Evolutionary conservation across 2,888 invertebrate species (phyloP).

Genomic region (Asteroscopus sphinx): DNA sequence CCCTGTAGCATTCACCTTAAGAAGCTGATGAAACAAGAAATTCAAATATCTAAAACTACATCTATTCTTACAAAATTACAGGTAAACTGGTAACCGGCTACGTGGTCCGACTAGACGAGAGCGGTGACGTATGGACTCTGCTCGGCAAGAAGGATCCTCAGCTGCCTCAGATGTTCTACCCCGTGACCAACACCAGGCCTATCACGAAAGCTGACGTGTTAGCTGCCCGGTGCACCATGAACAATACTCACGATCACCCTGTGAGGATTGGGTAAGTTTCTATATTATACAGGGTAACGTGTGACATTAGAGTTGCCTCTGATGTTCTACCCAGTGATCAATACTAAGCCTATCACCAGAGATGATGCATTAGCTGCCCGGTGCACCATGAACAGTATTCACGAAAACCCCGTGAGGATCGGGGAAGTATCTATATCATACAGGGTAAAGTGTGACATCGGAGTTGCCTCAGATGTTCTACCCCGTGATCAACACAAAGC

Average conservation of each 20-base stretch:
- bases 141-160: conserved; percentile 96
- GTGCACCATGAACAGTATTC: conserved; percentile 96
- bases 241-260: conserved; percentile 91
- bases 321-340: conserved; percentile 97
- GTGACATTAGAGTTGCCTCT: conserved; percentile 97
- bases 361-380: conserved; percentile 96
- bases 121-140: conserved; percentile 93
- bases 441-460: too few species aligned
- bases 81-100: conserved; percentile 96
- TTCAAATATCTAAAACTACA: too few species aligned
- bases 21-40: too few species aligned
- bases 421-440: conserved; percentile 89
- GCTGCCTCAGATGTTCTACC: conserved; percentile 98
- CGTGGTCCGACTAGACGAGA: conserved; percentile 90
- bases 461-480: conserved; percentile 99
- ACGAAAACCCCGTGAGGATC: conserved; percentile 91
- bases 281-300: too few species aligned
- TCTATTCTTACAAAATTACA: conserved; percentile 65
- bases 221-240: conserved; percentile 98
- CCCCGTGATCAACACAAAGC: conserved; percentile 91
- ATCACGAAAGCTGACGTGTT: conserved; percentile 93
- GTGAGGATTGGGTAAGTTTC: conserved; percentile 93
- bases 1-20: too few species aligned
- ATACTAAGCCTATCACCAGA: conserved; percentile 90
- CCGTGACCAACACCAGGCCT: conserved; percentile 91